A percentile compares a stretch with the other conserved stretches of the same genome.
Evolutionary conservation across 2,888 invertebrate species (phyloP).

Genomic region (Rhaphigaster nebulosa): DNA sequence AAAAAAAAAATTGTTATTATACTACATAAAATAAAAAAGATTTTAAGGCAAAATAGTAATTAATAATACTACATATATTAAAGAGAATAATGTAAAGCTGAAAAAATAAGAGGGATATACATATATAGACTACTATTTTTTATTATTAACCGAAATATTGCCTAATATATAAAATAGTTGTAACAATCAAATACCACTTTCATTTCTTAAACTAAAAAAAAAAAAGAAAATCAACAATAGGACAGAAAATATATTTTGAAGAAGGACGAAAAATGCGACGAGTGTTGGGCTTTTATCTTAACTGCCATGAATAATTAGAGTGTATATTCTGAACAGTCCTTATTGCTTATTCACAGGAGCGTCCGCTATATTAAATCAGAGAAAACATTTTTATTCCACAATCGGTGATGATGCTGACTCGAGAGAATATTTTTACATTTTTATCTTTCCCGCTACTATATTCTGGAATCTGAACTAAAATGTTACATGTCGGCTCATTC

Average conservation of each 20-base stretch:
- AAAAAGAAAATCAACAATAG: neutral
- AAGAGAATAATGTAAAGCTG: too few species aligned
- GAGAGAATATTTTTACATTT: neutral
- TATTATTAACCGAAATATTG: too few species aligned
- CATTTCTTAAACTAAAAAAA: too few species aligned
- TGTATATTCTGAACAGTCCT: neutral
- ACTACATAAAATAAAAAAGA: too few species aligned
- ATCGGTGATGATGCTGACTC: neutral
- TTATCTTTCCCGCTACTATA: neutral
- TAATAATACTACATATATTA: too few species aligned
- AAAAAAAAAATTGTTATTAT: too few species aligned
- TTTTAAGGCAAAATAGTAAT: too few species aligned
- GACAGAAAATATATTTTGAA: neutral
- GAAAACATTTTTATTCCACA: neutral
- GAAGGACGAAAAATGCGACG: neutral
- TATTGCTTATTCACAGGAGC: conserved; percentile 20
- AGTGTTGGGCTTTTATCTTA: conserved; percentile 9
- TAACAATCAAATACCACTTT: too few species aligned
- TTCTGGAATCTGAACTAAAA: neutral
- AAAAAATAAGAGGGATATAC: too few species aligned
- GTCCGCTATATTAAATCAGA: neutral
- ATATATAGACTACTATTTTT: too few species aligned
- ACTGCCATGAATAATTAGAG: neutral
- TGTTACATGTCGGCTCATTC: neutral
- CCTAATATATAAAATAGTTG: too few species aligned